A percentile compares a stretch with the other conserved stretches of the same genome.
Conservation (phyloP, 2,797 vertebrate genomes). For the Carapus acus region DNA sequence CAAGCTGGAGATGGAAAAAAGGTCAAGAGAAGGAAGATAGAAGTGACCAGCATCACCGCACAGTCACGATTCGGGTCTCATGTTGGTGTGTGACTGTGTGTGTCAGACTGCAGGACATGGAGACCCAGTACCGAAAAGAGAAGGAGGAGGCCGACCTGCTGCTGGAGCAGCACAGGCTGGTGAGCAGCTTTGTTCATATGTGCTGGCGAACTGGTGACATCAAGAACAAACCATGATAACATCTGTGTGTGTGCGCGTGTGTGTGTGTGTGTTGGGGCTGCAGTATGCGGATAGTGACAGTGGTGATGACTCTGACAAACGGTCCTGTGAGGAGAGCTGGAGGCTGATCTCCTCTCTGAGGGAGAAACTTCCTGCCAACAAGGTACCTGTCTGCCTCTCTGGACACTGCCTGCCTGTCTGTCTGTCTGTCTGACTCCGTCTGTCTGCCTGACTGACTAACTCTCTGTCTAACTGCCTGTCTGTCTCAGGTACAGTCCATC, state of each 20-base stretch:
- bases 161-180: conserved; percentile 86
- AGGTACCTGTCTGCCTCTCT: conserved; percentile 44
- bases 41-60: too few relatives aligned
- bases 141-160: conserved; percentile 87
- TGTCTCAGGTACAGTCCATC: conserved; percentile 74
- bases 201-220: not conserved
- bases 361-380: conserved; percentile 84
- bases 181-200: conserved; percentile 43
- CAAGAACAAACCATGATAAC: not conserved
- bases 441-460: not conserved
- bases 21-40: conserved; percentile 59
- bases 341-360: conserved; percentile 83
- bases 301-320: conserved; percentile 85
- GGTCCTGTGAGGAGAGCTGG: conserved; percentile 91
- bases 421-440: not conserved
- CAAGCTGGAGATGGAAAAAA: conserved; percentile 87
- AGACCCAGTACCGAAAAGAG: conserved; percentile 82
- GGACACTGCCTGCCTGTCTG: not conserved
- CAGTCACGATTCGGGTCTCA: too few relatives aligned
- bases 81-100: conserved; percentile 4
- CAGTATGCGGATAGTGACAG: conserved; percentile 88
- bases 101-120: conserved; percentile 81
- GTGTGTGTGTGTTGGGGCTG: conserved; percentile 18
- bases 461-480: not conserved
- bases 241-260: conserved; percentile 14